Percentiles rank a stretch among this genome's conserved stretches.
Conservation (phyloP, 2,888 invertebrate genomes). For the Lasius platythorax region DNA sequence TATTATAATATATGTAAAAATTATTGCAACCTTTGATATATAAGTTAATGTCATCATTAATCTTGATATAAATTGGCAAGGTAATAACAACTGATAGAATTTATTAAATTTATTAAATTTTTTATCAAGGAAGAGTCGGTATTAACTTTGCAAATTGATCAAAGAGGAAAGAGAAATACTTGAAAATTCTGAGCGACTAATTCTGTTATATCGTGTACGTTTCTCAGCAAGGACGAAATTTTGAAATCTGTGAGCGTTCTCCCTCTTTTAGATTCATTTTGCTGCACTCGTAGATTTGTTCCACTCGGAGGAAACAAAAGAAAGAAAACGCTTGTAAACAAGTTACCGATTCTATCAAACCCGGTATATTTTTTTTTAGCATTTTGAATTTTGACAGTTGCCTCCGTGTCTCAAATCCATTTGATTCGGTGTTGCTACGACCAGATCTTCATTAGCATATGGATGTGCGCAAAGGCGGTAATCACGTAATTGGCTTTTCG, state of each 20-base stretch:
- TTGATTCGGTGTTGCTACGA: neutral
- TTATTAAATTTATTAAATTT: no score
- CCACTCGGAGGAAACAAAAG: neutral
- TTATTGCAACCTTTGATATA: neutral
- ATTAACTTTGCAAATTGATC: neutral
- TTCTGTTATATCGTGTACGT: neutral
- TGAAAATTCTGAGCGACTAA: neutral
- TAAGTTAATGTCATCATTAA: neutral
- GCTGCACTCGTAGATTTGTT: neutral
- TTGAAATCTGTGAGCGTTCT: neutral
- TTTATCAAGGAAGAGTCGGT: neutral
- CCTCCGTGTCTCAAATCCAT: neutral
- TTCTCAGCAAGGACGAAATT: neutral
- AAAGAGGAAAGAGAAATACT: neutral
- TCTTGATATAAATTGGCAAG: neutral
- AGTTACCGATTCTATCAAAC: constrained; percentile 11
- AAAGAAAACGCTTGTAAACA: neutral
- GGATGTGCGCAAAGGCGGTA: constrained; percentile 33
- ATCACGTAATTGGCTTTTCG: constrained; percentile 48
- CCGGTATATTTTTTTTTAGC: neutral
- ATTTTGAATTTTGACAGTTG: constrained; percentile 4
- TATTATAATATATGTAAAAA: neutral
- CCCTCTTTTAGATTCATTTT: neutral
- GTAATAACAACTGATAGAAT: neutral
- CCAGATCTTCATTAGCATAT: constrained; percentile 33